A percentile compares a stretch with the other conserved stretches of the same genome.
Evolutionary conservation across 2,888 invertebrate species (phyloP).

Genomic region (Dorcus hopei): DNA sequence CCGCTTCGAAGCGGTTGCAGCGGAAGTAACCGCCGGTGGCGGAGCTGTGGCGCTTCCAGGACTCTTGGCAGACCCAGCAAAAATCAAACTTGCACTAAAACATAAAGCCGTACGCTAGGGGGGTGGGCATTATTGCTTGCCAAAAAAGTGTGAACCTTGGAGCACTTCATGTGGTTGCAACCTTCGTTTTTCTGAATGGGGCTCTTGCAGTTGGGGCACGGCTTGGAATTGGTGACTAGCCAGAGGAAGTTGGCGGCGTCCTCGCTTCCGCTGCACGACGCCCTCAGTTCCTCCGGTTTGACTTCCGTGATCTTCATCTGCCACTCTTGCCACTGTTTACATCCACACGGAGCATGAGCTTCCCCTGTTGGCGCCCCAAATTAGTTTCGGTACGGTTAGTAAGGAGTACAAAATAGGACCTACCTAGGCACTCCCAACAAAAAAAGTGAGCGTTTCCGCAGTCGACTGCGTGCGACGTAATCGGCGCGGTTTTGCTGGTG

Average conservation of each 20-base stretch:
- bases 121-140: background rate
- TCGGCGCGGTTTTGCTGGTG: conserved; percentile 38
- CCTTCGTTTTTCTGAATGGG: conserved; percentile 72
- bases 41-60: conserved; percentile 68
- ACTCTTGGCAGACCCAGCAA: conserved; percentile 70
- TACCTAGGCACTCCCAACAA: conserved; percentile 60
- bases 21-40: conserved; percentile 69
- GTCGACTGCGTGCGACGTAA: conserved; percentile 62
- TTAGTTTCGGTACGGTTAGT: background rate
- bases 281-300: conserved; percentile 60
- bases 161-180: conserved; percentile 72
- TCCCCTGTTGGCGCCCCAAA: conserved; percentile 44
- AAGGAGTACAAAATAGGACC: too few species aligned
- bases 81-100: conserved; percentile 68
- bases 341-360: conserved; percentile 66
- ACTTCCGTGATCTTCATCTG: conserved; percentile 60
- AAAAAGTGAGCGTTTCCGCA: conserved; percentile 70
- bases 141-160: conserved; percentile 51
- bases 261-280: conserved; percentile 55
- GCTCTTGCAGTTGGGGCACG: conserved; percentile 67
- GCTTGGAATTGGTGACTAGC: conserved; percentile 68
- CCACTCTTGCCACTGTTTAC: conserved; percentile 59
- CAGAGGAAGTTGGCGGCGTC: conserved; percentile 64
- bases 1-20: conserved; percentile 59
- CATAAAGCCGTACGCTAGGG: conserved; percentile 2